Evolutionary conservation across 2,888 invertebrate species (phyloP).

Genomic region (Apodemia duryi): DNA sequence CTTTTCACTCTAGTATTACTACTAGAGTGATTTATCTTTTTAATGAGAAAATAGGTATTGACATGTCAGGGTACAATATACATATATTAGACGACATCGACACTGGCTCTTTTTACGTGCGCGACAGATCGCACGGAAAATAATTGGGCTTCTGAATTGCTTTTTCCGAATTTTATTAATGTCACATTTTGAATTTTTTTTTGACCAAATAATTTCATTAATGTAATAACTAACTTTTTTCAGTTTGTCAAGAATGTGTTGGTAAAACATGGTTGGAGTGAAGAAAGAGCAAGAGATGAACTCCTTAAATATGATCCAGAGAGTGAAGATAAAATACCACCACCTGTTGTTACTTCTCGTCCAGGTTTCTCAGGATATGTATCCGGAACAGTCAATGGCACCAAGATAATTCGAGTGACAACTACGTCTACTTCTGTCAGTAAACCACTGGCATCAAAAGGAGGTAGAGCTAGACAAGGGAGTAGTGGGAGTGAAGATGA

Average conservation of each 20-base stretch:
- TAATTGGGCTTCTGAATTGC: no score
- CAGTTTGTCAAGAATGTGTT: constrained; percentile 77
- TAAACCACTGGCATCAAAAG: constrained; percentile 44
- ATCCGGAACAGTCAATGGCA: constrained; percentile 34
- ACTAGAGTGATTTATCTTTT: no score
- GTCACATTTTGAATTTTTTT: not conserved
- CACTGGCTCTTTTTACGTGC: no score
- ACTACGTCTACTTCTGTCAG: constrained; percentile 42
- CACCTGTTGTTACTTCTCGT: constrained; percentile 39
- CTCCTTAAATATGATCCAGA: constrained; percentile 70
- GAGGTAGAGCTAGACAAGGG: constrained; percentile 68
- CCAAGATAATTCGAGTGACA: constrained; percentile 43
- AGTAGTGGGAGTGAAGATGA: constrained; percentile 81
- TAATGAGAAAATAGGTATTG: no score
- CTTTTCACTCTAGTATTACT: no score
- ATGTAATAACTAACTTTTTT: constrained; percentile 19
- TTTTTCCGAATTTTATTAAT: no score
- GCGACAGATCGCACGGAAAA: no score
- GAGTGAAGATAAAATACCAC: constrained; percentile 47
- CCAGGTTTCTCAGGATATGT: constrained; percentile 49
- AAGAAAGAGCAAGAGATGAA: constrained; percentile 77
- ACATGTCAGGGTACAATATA: no score
- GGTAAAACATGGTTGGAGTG: constrained; percentile 77
- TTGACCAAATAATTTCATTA: not conserved
- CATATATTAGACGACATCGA: no score